Evolutionary conservation across 2,888 invertebrate genomes (phyloP).

Genomic region (Kryphioiulus occultus): DNA sequence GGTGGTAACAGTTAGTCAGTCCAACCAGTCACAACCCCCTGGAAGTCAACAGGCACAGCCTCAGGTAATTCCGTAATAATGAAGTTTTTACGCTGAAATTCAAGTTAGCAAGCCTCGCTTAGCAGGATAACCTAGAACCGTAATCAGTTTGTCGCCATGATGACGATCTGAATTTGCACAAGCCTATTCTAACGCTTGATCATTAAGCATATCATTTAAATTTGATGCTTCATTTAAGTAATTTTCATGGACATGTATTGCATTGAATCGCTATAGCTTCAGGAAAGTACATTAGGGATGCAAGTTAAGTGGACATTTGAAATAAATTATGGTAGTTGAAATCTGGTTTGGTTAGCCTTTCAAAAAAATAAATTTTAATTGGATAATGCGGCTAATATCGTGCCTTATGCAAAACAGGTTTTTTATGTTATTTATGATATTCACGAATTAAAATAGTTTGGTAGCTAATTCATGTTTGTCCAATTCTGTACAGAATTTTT

Average conservation of each 20-base stretch:
- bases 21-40: constrained; percentile 36
- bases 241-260: neutral
- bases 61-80: constrained; percentile 42
- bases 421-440: no score
- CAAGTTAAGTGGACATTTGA: no score
- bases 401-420: no score
- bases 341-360: no score
- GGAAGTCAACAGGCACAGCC: constrained; percentile 17
- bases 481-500: no score
- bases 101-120: neutral
- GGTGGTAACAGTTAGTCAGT: constrained; percentile 1
- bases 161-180: neutral
- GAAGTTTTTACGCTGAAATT: neutral
- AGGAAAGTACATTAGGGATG: no score
- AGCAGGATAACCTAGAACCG: neutral
- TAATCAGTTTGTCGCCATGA: neutral
- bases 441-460: no score
- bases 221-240: neutral
- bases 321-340: no score
- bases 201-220: neutral
- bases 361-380: no score
- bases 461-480: no score
- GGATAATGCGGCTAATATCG: no score
- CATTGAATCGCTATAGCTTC: neutral
- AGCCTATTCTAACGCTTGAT: neutral